phyloP scores from a whole-genome alignment of 2,888 invertebrate species.

The Hesperia comma region DNA sequence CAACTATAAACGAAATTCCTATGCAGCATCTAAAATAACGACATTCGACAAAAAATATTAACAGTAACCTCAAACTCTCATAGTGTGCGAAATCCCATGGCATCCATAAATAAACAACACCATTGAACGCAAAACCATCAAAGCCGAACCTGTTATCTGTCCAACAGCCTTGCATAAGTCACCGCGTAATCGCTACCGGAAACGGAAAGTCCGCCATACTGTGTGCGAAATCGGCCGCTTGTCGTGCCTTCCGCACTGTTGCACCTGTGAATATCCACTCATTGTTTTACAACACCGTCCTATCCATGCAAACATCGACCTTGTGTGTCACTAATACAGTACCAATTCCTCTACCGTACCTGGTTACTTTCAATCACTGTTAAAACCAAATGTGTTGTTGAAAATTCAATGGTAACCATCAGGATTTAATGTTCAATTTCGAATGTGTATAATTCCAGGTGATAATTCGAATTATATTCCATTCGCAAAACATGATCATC shows the following conservation, averaged over 20 bases:
- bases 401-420: slow-evolving; percentile 22
- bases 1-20: too few species aligned
- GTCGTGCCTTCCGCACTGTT: slow-evolving; percentile 78
- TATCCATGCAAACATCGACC: slow-evolving; percentile 42
- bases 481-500: slow-evolving; percentile 71
- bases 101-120: slow-evolving; percentile 11
- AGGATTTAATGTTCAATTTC: slow-evolving; percentile 39
- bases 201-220: slow-evolving; percentile 80
- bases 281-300: slow-evolving; percentile 41
- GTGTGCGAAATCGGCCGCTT: slow-evolving; percentile 75
- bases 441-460: slow-evolving; percentile 60
- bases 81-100: background rate
- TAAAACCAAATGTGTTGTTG: slow-evolving; percentile 38
- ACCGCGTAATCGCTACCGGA: slow-evolving; percentile 73
- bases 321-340: slow-evolving; percentile 36
- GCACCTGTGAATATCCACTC: slow-evolving; percentile 66
- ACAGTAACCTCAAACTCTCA: background rate
- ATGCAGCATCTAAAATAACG: too few species aligned
- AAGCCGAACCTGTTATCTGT: slow-evolving; percentile 40
- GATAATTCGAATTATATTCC: slow-evolving; percentile 72
- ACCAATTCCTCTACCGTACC: slow-evolving; percentile 35
- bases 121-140: slow-evolving; percentile 28
- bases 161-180: slow-evolving; percentile 58
- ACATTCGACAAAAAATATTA: too few species aligned
- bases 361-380: slow-evolving; percentile 38